phyloP scores from a whole-genome alignment of 2,797 vertebrate genomes.

The Paedocypris micromegethes region DNA sequence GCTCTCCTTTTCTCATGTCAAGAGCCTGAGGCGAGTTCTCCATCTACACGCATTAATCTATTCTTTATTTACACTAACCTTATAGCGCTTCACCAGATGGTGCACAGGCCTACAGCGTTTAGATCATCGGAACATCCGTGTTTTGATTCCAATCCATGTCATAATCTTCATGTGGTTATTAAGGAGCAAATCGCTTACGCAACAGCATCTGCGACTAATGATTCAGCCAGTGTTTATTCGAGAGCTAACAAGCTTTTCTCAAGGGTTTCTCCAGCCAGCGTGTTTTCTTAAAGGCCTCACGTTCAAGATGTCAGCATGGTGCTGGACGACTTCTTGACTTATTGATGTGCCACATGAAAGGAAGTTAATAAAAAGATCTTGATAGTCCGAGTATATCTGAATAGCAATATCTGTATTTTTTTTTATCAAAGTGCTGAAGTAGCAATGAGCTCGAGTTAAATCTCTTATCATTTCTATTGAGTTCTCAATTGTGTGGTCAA shows the following conservation, averaged over 20 bases:
- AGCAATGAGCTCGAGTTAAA: no score
- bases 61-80: conserved; percentile 9
- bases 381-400: neutral
- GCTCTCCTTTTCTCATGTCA: no score
- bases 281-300: neutral
- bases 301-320: neutral
- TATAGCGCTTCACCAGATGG: conserved; percentile 4
- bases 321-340: neutral
- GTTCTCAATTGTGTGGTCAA: no score
- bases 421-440: no score
- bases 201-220: conserved; percentile 9
- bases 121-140: neutral
- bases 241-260: conserved; percentile 9
- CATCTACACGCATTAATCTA: neutral
- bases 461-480: no score
- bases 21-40: neutral
- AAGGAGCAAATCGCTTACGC: conserved; percentile 15
- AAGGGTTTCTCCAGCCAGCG: conserved; percentile 1
- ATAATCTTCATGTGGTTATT: conserved; percentile 15
- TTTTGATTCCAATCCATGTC: conserved; percentile 7
- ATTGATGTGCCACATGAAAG: neutral
- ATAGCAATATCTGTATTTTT: neutral
- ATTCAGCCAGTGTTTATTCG: conserved; percentile 21
- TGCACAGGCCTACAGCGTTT: conserved; percentile 5
- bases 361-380: neutral